Evolutionary conservation across 2,888 invertebrate species (phyloP), one percentile per base, ranked within the genome.

Genomic region (Sialis lutaria): DNA sequence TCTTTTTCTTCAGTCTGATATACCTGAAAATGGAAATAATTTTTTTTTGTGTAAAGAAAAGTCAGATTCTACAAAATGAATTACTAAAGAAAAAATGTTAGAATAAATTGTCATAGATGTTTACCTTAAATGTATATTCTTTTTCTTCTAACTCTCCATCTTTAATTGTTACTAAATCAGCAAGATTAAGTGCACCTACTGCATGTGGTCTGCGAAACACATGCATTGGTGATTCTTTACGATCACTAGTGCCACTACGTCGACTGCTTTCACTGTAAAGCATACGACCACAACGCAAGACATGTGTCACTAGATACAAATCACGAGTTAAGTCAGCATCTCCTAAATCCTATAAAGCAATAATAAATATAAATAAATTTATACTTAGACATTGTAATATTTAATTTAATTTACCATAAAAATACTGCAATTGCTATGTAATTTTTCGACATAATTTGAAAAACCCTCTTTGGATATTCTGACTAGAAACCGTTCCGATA

Each of bases 1-100:
- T 92, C 91, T 63, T 87, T 90, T 61, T 93, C 87, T 62, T 88
- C 87, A 45, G 82, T 80, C 68, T 86, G 86, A 58, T 79, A 85
- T 1, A 89, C 79, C 77, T 83, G 63, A 37, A 64, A 58, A 46
- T 32, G 33, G 32, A 31, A 42, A 41, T 13, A 33, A 2, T 2
- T 3, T 9, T 35, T 35, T 9, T 35, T 4, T 4, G 4, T 8
- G 4, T 35, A 9, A 9, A 2, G 8, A 35, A 35, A 35, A 35
- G 35, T 35, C 4, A 35, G 4, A 9, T 9, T 2, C 9, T 9
- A 35, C 32, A 30, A 6, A 12, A 32, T 12, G 32, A 40, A 6
- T 12, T 10, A 30, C 5, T 40, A 33, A 8, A 40, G 12, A 0
- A 3, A 22, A 22, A 22, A 22, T 22, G 22, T 22, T 22, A 4